Base-by-base conservation (phyloP, 2,888 invertebrate genomes). In the Helobdella robusta region DNA sequence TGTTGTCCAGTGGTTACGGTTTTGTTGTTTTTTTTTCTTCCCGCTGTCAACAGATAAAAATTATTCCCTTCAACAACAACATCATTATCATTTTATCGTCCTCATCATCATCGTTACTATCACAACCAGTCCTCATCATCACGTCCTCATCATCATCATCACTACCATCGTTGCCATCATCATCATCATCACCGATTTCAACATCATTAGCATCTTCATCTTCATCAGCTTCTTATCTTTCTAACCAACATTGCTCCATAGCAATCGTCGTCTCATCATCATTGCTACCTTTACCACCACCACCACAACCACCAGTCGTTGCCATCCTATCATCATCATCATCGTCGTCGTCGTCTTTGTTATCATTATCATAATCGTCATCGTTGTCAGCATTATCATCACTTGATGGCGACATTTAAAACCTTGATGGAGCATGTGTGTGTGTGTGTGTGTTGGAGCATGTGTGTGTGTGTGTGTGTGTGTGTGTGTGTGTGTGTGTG, bases 381-480 rank as follows among this genome's bases (percentile, higher is more conserved):
- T 40, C n/a, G n/a, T 40, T 40, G 11, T 40, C n/a, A n/a, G 44
- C 44, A 40, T 40, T 15, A 15, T 15, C 11, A 11, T 15, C 44
- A 40, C 44, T 15, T 40, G 44, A 40, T 40, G 11, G 11, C n/a
- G 11, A n/a, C n/a, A 11, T 15, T 40, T 15, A 40, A 11, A 40
- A 40, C n/a, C 11, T 15, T 40, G 44, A 40, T 40, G 44, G n/a
- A 23, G 50, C 25, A 25, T 50, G 50, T 50, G 50, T 50, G 5
- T 50, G 50, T 8, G 50, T 50, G 50, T 50, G n/a, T 50, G 50
- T 5, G 50, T 50, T n/a, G n/a, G 50, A 23, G 50, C 4, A 18
- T 50, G 50, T 50, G 5, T 50, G 50, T 50, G 50, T 50, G 50
- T 50, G 50, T 50, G 50, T 50, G 50, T 50, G n/a, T 50, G 50